Conservation (phyloP, 2,888 invertebrate species). For the Nemapogon koenigi region DNA sequence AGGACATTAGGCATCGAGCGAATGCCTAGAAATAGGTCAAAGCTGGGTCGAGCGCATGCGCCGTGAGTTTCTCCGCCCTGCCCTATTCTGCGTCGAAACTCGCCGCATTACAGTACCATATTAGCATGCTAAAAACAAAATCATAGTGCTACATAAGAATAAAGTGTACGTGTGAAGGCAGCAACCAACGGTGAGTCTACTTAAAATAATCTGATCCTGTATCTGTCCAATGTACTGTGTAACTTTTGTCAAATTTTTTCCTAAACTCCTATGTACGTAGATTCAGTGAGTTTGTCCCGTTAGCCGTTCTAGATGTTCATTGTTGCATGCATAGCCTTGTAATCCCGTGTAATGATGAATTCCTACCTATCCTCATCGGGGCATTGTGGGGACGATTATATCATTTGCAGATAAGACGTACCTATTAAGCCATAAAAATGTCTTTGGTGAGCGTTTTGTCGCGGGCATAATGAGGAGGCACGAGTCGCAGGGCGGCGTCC, state of each 20-base stretch:
- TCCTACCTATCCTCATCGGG: conserved; percentile 34
- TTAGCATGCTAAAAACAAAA: no score
- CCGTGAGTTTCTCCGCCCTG: conserved; percentile 19
- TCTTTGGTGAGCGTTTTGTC: no score
- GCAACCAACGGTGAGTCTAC: no score
- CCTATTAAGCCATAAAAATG: conserved; percentile 1
- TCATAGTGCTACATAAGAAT: no score
- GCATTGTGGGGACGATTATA: conserved; percentile 33
- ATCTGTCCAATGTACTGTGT: no score
- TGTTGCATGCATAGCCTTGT: conserved; percentile 14
- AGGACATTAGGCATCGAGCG: no score
- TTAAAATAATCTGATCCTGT: no score
- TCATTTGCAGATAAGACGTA: conserved; percentile 50
- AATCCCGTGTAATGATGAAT: conserved; percentile 35
- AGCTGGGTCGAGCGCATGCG: conserved; percentile 22
- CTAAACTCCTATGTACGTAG: no score
- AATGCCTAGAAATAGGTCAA: conserved; percentile 35
- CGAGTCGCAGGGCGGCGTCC: conserved; percentile 47
- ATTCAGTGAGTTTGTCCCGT: no score
- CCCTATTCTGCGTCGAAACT: conserved; percentile 6
- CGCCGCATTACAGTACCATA: conserved; percentile 17
- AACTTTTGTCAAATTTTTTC: no score
- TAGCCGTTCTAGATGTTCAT: conserved; percentile 45
- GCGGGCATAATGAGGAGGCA: conserved; percentile 39
- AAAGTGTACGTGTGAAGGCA: no score